phyloP scores from a whole-genome alignment of 2,888 invertebrate species.

The Ypsolopha scabrella region DNA sequence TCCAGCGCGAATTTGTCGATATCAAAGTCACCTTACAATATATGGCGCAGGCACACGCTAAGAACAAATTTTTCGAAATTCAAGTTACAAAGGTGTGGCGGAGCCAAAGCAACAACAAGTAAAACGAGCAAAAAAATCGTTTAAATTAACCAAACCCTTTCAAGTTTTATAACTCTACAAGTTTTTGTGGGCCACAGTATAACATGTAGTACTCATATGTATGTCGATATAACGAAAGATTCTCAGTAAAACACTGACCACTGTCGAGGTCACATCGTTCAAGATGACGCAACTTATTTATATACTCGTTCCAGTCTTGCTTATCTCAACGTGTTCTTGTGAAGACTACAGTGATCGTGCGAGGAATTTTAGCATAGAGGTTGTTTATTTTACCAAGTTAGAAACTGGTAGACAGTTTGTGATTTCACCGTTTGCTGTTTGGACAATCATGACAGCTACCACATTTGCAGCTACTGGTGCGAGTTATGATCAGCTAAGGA shows the following conservation, averaged over 20 bases:
- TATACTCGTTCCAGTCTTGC: constrained; percentile 19
- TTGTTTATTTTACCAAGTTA: constrained; percentile 45
- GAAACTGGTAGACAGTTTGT: constrained; percentile 52
- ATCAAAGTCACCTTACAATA: no score
- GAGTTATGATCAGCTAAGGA: constrained; percentile 36
- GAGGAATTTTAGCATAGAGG: constrained; percentile 53
- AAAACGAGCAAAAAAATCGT: no score
- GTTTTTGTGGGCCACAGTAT: no score
- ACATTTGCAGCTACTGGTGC: constrained; percentile 47
- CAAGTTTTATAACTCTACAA: no score
- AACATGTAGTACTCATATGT: no score
- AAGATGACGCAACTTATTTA: constrained; percentile 32
- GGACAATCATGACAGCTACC: constrained; percentile 59
- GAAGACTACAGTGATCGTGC: constrained; percentile 48
- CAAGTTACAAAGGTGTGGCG: no score
- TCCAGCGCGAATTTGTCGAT: no score
- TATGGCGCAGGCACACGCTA: no score
- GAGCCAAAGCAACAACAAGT: no score
- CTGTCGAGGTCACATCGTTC: constrained; percentile 20
- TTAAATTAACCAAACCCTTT: no score
- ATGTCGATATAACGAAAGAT: no score
- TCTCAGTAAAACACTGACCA: constrained; percentile 32
- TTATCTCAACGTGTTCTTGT: constrained; percentile 34
- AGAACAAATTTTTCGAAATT: no score
- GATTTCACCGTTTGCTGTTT: constrained; percentile 60